Percentiles rank a stretch among this genome's conserved stretches.
phyloP scores from a whole-genome alignment of 2,888 invertebrate species.

The Catocala nupta region DNA sequence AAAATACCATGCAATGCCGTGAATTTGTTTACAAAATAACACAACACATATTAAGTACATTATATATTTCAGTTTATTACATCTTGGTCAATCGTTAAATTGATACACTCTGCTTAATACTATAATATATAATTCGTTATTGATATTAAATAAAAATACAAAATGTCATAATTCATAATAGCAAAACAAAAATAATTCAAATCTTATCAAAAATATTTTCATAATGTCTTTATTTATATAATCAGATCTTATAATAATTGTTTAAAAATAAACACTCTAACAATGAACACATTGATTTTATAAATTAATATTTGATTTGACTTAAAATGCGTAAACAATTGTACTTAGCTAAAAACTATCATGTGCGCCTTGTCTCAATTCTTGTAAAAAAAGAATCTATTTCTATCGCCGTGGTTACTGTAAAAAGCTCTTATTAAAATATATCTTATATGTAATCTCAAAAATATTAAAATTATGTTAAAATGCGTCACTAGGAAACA shows the following conservation, averaged over 20 bases:
- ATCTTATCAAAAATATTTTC: constrained; percentile 38
- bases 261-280: constrained; percentile 32
- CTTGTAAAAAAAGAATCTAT: constrained; percentile 8
- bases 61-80: constrained; percentile 44
- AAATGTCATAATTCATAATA: constrained; percentile 15
- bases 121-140: constrained; percentile 16
- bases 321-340: constrained; percentile 36
- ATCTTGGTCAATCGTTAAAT: constrained; percentile 42
- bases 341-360: constrained; percentile 22
- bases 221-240: constrained; percentile 26
- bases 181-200: constrained; percentile 36
- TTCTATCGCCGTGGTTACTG: not conserved
- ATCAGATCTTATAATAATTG: constrained; percentile 40
- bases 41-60: constrained; percentile 40
- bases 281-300: constrained; percentile 32
- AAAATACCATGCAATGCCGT: too few species aligned
- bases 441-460: constrained; percentile 10
- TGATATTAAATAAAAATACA: constrained; percentile 19
- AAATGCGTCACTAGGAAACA: constrained; percentile 1
- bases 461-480: constrained; percentile 11
- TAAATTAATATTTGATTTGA: constrained; percentile 13
- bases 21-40: not conserved
- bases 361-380: constrained; percentile 12
- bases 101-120: constrained; percentile 32
- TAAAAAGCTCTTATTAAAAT: constrained; percentile 17